Percentiles rank a stretch among this genome's conserved stretches.
Conservation (phyloP, 2,797 vertebrate genomes). For the Hozukius guyotensis region DNA sequence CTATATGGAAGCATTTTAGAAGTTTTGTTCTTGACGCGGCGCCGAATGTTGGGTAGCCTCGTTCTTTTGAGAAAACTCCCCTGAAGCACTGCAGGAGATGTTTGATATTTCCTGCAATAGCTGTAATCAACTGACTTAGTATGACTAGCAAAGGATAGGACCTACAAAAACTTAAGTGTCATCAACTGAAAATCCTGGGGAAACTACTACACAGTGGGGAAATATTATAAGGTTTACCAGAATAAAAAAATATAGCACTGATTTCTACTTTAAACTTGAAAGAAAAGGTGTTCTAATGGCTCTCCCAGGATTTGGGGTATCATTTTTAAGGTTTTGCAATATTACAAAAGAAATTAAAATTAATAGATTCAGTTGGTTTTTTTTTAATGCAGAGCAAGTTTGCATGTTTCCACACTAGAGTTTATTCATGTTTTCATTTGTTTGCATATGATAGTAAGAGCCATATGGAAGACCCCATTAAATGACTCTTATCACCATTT, state of each 20-base stretch:
- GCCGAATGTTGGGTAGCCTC: not conserved
- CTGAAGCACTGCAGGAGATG: not conserved
- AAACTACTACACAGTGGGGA: not conserved
- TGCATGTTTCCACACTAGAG: not conserved
- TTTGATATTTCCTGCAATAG: constrained; percentile 11
- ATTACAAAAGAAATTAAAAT: not conserved
- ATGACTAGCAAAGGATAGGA: not conserved
- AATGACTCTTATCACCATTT: constrained; percentile 4
- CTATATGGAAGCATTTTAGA: not conserved
- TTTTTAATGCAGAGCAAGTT: not conserved
- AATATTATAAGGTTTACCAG: not conserved
- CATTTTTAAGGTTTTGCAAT: not conserved
- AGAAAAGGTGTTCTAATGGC: not conserved
- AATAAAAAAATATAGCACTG: not conserved
- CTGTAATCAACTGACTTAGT: not conserved
- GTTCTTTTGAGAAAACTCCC: not conserved
- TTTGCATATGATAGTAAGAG: constrained; percentile 11
- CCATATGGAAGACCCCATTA: not conserved
- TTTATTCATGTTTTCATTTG: not conserved
- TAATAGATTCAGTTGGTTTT: not conserved
- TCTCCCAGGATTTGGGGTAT: not conserved
- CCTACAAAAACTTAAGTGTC: not conserved
- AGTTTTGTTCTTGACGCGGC: not conserved
- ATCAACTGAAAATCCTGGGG: not conserved
- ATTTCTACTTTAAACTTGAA: not conserved